A percentile compares a stretch with the other conserved stretches of the same genome.
Conservation (phyloP, 2,888 invertebrate species). For the Lymantria dispar region DNA sequence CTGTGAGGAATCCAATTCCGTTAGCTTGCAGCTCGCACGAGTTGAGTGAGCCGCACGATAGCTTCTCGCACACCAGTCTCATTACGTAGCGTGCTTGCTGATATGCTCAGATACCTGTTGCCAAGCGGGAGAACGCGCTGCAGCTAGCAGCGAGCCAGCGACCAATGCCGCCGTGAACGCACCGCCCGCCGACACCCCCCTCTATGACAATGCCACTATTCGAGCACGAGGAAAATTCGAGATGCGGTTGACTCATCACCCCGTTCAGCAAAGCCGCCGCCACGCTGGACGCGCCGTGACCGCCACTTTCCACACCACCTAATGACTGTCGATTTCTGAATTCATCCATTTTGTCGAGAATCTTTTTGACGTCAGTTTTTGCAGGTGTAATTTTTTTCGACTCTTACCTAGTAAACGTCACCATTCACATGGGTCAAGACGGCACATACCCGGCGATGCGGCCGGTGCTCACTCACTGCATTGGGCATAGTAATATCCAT, state of each 20-base stretch:
- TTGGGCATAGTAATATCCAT: conserved; percentile 69
- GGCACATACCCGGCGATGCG: conserved; percentile 46
- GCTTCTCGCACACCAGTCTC: conserved; percentile 26
- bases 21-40: conserved; percentile 54
- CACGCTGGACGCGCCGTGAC: conserved; percentile 21
- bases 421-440: conserved; percentile 48
- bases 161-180: conserved; percentile 38
- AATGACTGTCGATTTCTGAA: conserved; percentile 34
- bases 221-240: conserved; percentile 76
- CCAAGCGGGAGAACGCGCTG: conserved; percentile 31
- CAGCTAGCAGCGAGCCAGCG: conserved; percentile 19
- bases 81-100: conserved; percentile 26
- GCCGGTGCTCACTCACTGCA: conserved; percentile 65
- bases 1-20: conserved; percentile 75
- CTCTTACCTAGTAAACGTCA: conserved; percentile 60
- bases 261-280: conserved; percentile 44
- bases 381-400: conserved; percentile 38
- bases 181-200: conserved; percentile 45
- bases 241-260: conserved; percentile 73
- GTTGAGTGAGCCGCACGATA: conserved; percentile 28
- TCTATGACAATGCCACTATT: conserved; percentile 59
- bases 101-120: conserved; percentile 41
- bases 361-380: conserved; percentile 36
- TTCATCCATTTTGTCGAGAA: conserved; percentile 28
- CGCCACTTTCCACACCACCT: conserved; percentile 40